These are phyloP conservation scores for Catharus minimus DNA, from an alignment of 2,113 vertebrate genomes.

Conservation along the genomic window DNA sequence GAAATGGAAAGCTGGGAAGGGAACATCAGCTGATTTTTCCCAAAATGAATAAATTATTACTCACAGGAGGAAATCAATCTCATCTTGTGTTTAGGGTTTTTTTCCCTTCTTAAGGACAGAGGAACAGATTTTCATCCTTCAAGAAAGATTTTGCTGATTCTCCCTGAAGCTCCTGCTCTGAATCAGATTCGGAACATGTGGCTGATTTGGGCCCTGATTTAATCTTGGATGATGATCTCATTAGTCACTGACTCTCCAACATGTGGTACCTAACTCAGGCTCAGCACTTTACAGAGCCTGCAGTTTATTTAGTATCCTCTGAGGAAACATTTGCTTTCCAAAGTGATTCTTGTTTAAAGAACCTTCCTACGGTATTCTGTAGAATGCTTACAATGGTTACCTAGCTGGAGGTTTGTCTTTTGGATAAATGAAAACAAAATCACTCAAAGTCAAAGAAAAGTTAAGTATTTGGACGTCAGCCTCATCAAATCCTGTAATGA, in stretches of 20 bases:
- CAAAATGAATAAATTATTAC: not conserved
- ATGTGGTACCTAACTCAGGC: conserved; percentile 41
- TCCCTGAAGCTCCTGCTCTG: not conserved
- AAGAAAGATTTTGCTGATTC: conserved; percentile 11
- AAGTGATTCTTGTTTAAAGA: conserved; percentile 4
- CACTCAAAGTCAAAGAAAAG: conserved; percentile 3
- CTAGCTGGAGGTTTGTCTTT: not conserved
- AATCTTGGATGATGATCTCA: conserved; percentile 45
- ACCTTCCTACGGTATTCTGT: not conserved
- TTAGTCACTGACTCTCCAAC: conserved; percentile 46
- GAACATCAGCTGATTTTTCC: not conserved
- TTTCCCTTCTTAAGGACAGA: not conserved
- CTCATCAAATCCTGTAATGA: conserved; percentile 12
- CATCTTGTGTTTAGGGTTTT: not conserved
- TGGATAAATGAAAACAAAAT: conserved; percentile 7
- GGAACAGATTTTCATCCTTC: conserved; percentile 26
- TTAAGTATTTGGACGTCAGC: conserved; percentile 19
- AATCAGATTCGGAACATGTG: conserved; percentile 30
- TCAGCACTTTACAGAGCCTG: not conserved
- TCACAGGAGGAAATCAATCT: not conserved
- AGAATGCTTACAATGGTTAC: not conserved
- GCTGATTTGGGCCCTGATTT: conserved; percentile 41
- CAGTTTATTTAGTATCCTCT: not conserved
- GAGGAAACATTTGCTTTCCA: conserved; percentile 10
- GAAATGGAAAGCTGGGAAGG: not conserved